Percentiles rank a stretch among this genome's conserved stretches.
phyloP scores from a whole-genome alignment of 2,888 invertebrate species.

The Zonitis immaculata region DNA sequence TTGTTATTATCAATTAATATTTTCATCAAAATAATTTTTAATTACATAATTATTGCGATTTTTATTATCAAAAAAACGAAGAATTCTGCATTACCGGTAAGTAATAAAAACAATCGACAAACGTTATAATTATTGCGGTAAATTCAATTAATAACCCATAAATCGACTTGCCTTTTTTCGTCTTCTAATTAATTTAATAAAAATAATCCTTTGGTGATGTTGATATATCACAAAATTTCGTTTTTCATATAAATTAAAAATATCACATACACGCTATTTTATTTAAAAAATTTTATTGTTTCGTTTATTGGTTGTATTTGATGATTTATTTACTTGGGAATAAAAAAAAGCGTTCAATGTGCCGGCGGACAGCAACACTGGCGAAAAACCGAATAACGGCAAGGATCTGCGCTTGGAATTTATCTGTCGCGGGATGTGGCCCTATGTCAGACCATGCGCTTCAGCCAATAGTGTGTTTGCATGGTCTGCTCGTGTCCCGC shows the following conservation, averaged over 20 bases:
- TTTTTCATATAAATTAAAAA: neutral
- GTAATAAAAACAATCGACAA: neutral
- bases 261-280: conserved; percentile 6
- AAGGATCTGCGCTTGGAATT: conserved; percentile 37
- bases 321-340: neutral
- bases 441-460: conserved; percentile 72
- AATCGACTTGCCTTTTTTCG: neutral
- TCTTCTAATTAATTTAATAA: neutral
- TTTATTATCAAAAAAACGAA: neutral
- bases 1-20: neutral
- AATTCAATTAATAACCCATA: neutral
- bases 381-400: conserved; percentile 22
- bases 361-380: conserved; percentile 7
- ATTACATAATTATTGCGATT: neutral
- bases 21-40: neutral
- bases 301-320: neutral
- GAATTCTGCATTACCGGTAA: neutral
- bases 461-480: conserved; percentile 57
- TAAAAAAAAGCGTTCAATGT: conserved; percentile 6
- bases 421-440: conserved; percentile 56
- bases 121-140: neutral
- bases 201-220: neutral
- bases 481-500: conserved; percentile 42
- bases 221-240: neutral
- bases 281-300: neutral